Base-by-base conservation (phyloP, 23 tunicate species). In the Halocynthia roretzi region DNA sequence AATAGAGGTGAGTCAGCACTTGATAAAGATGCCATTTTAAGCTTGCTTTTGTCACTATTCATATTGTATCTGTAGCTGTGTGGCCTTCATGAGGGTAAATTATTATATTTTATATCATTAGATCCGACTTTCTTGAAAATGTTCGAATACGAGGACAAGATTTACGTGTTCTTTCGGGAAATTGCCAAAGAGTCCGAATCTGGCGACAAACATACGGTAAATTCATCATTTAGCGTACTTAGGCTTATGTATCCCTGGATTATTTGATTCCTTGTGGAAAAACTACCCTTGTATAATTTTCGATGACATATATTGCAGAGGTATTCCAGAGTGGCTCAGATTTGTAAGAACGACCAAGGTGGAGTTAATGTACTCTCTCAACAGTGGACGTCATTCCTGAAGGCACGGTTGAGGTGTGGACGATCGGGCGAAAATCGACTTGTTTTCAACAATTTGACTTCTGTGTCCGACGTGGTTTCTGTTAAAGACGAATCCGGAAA, bases 261-360 rank as follows among this genome's bases (percentile, higher is more conserved):
- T 31, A 4, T 31, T 31, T 4, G 44, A 31, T 31, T 31, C 44
- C 44, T 31, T 31, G 44, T 31, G 44, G 44, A 1, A 31, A 31
- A 31, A 31, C 44, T 31, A 1, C 44, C 44, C 44, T 31, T 1
- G 44, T 31, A 31, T 31, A 2, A 31, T 31, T 31, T 31, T 31
- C 4, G 44, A 31, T 31, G 44, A 31, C 44, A 31, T 31, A 31
- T 31, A 31, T 31, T 31, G 44, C 44, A 48, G 7, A 85, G 80
- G 49, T 81, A 71, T 61, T 75, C 90, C 5, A 76, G 97, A 15
- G 90, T 91, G 48, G 97, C 97, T 6, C 85, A 81, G 81, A 81
- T 91, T 22, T 91, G 97, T 67, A 91, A 91, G 58, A 71, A 91
- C 62, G 97, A 91, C 71, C 57, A 20, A 10, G 90, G 90, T 49